These are phyloP conservation scores for Electrophaes corylata DNA, from an alignment of 2,888 invertebrate species.

Conservation along the genomic window DNA sequence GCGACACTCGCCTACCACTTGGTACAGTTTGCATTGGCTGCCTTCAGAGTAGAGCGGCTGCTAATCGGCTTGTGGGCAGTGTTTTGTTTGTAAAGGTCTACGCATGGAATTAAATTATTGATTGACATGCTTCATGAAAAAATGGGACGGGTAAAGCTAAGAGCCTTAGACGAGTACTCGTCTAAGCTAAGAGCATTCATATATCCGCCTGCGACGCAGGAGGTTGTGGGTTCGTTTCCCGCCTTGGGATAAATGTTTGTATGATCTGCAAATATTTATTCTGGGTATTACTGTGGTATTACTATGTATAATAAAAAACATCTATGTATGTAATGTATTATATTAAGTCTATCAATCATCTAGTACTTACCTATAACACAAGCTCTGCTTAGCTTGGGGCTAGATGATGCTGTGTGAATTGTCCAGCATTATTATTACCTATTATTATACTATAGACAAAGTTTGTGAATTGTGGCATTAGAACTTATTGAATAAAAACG, in stretches of 20 bases:
- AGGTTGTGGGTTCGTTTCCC: no score
- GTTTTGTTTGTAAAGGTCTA: slow-evolving; percentile 46
- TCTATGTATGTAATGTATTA: no score
- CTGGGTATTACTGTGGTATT: no score
- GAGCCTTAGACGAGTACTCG: no score
- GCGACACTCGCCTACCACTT: slow-evolving; percentile 68
- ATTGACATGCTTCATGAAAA: slow-evolving; percentile 31
- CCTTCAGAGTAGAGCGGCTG: slow-evolving; percentile 47
- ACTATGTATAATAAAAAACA: no score
- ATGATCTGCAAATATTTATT: no score
- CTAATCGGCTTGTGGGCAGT: slow-evolving; percentile 60
- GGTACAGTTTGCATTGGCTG: slow-evolving; percentile 67
- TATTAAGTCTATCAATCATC: no score
- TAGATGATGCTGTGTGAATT: no score
- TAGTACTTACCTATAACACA: no score
- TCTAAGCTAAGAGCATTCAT: neutral
- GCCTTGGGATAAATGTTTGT: no score
- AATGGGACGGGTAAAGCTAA: slow-evolving; percentile 13
- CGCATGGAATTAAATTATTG: slow-evolving; percentile 33
- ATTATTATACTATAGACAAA: neutral
- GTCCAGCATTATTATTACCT: neutral
- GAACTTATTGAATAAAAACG: slow-evolving; percentile 16
- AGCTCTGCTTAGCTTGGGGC: no score
- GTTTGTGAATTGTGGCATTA: slow-evolving; percentile 1
- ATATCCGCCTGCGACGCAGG: no score